Evolutionary conservation across 1,140 invertebrate genomes (phyloP).

Genomic region (Linepithema humile): DNA sequence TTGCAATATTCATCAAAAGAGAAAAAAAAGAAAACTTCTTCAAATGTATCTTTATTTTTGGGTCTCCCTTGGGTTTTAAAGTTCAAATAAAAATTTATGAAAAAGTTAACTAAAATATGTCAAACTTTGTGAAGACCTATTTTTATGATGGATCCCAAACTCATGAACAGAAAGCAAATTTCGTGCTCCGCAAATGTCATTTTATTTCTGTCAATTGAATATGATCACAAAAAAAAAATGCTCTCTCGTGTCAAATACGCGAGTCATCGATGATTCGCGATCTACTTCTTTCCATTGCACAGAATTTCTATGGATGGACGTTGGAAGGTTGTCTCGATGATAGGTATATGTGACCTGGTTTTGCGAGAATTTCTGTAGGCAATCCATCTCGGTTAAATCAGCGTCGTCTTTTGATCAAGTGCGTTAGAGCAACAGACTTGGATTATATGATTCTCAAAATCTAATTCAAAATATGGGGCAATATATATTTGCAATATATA

Average conservation of each 20-base stretch:
- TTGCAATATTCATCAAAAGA: not conserved
- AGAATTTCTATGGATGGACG: not conserved
- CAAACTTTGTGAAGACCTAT: not conserved
- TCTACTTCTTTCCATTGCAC: not conserved
- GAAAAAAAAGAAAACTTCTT: not conserved
- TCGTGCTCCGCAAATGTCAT: not conserved
- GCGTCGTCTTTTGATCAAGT: conserved; percentile 13
- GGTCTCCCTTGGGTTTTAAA: not conserved
- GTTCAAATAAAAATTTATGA: not conserved
- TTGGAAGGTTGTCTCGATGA: conserved; percentile 1
- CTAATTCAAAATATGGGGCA: no score
- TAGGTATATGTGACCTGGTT: conserved; percentile 39
- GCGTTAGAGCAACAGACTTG: not conserved
- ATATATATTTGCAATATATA: not conserved
- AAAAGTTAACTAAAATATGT: not conserved
- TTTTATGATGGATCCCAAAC: not conserved
- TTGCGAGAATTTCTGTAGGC: conserved; percentile 8
- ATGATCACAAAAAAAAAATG: conserved; percentile 7
- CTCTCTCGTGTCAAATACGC: not conserved
- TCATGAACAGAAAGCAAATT: not conserved
- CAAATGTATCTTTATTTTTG: not conserved
- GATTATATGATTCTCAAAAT: not conserved
- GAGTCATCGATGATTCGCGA: not conserved
- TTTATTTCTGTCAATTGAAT: not conserved
- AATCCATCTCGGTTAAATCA: conserved; percentile 43